Evolutionary conservation across 2,888 invertebrate genomes (phyloP), one percentile per base, ranked within the genome.

Genomic region (Chesias legatella): DNA sequence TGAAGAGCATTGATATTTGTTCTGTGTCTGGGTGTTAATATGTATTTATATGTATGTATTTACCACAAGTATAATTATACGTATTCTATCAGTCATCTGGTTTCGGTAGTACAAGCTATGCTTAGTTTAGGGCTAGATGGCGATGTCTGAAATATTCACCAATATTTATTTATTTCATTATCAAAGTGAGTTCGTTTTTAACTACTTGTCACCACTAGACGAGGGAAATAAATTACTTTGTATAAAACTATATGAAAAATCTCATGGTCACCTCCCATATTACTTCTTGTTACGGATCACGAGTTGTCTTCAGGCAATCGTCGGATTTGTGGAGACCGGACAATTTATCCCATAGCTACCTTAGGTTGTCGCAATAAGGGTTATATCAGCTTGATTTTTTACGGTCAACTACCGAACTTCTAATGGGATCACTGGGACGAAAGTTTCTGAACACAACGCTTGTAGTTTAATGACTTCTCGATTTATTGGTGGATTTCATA

Each of bases 361-460:
- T 34, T 24, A 37, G 10, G 23, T 5, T 2, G 11, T 34, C 1
- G 29, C n/a, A 25, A 42, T 38, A 46, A 42, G 10, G 28, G 10
- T 27, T n/a, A 21, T 33, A 37, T 46, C 34, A 3, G 32, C 29
- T 17, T 36, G 33, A 27, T 26, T 11, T 9, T 27, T 37, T 35
- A 35, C 8, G 41, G 45, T 46, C 33, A 41, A 36, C 38, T 33
- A 27, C 28, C 39, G 17, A 42, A 46, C 33, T 41, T 46, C 31
- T 46, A 46, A 42, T 42, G 24, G 34, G 37, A 46, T 46, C 35
- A 27, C 22, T 17, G 24, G 27, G 23, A 10, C 29, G 25, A 22
- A 40, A 39, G 39, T 44, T 42, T 33, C 6, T 7, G 38, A 33
- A 33, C 23, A 32, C 24, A 36, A 25, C 36, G 29, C 29, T 32